Evolutionary conservation across 2,113 vertebrate species (phyloP).

Genomic region (Ptilorrhoa leucosticta): DNA sequence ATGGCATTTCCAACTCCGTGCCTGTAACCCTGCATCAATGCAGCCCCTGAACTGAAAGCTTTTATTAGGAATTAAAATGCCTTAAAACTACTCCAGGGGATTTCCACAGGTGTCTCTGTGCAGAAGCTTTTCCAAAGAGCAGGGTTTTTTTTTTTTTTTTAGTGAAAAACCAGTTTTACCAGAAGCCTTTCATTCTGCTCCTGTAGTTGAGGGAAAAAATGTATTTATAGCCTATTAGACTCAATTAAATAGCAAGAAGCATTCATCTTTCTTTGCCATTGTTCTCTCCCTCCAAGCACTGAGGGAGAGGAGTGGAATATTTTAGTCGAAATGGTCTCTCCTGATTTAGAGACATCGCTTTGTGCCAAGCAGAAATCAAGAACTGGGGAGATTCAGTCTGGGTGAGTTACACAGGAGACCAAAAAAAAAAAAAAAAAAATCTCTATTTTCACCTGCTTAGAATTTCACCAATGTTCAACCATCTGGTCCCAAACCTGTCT

Average conservation of each 20-base stretch:
- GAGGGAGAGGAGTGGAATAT: neutral
- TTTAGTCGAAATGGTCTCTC: neutral
- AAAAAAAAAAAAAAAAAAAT: neutral
- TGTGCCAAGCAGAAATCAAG: neutral
- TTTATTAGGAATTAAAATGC: constrained; percentile 3
- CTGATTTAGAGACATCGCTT: neutral
- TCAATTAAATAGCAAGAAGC: constrained; percentile 2
- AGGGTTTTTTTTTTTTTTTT: neutral
- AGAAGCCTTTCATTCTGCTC: neutral
- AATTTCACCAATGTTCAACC: neutral
- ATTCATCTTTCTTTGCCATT: neutral
- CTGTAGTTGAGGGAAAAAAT: neutral
- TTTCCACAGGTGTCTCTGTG: constrained; percentile 3
- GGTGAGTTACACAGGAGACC: neutral
- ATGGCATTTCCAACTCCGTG: neutral
- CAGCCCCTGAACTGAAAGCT: neutral
- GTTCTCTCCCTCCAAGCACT: neutral
- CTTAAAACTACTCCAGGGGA: neutral
- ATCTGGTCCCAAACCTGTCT: neutral
- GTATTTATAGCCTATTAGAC: constrained; percentile 9
- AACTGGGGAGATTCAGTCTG: neutral
- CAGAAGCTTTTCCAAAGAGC: neutral
- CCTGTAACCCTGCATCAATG: neutral
- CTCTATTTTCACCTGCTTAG: neutral
- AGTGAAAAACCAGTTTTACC: neutral